Evolutionary conservation across 2,888 invertebrate species (phyloP).

Genomic region (Watsonalla cultraria): DNA sequence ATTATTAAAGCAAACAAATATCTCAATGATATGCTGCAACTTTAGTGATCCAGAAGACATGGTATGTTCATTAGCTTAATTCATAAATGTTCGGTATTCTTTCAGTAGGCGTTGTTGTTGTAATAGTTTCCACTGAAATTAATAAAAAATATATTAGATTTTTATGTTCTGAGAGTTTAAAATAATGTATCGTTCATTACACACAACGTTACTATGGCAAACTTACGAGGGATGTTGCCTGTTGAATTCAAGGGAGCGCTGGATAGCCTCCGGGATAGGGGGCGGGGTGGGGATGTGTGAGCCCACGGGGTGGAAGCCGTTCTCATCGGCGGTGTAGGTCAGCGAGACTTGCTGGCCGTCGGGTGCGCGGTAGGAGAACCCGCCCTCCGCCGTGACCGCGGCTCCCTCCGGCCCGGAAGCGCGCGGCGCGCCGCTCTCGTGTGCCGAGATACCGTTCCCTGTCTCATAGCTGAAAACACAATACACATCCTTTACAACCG

Average conservation of each 20-base stretch:
- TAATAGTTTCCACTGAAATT: no score
- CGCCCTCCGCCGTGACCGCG: constrained; percentile 79
- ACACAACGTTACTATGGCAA: no score
- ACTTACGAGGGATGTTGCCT: constrained; percentile 44
- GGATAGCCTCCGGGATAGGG: constrained; percentile 76
- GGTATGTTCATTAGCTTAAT: background rate
- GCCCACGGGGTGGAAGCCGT: constrained; percentile 81
- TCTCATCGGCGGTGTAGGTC: constrained; percentile 83
- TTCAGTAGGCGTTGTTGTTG: background rate
- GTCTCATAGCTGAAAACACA: constrained; percentile 72
- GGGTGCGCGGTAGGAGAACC: constrained; percentile 81
- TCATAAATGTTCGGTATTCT: background rate
- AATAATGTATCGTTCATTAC: no score
- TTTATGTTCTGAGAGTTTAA: no score
- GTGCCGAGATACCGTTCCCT: constrained; percentile 79
- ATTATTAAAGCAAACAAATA: no score
- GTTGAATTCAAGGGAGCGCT: constrained; percentile 62
- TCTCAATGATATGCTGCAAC: no score
- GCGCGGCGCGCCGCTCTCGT: constrained; percentile 75
- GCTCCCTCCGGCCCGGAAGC: constrained; percentile 67
- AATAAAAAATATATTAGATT: no score
- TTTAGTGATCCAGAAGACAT: no score
- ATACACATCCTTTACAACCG: background rate
- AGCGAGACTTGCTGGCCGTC: constrained; percentile 80
- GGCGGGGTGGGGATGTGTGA: constrained; percentile 79